Conservation (phyloP, 2,888 invertebrate species). For the Slavum lentiscoides region DNA sequence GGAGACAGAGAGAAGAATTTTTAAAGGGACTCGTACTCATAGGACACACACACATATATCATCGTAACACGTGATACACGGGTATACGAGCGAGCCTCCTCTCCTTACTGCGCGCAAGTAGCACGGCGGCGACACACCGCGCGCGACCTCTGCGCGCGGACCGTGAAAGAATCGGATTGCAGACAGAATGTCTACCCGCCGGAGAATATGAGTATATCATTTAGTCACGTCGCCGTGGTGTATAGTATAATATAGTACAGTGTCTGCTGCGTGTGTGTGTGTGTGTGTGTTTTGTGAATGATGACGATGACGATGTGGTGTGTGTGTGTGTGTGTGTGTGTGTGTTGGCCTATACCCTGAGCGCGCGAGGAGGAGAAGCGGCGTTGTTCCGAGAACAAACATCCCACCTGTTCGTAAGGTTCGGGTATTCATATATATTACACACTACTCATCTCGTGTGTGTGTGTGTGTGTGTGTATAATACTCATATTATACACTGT, state of each 20-base stretch:
- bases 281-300: not conserved
- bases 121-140: not conserved
- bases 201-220: constrained; percentile 43
- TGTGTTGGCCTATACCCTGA: not conserved
- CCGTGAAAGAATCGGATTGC: constrained; percentile 35
- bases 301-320: not conserved
- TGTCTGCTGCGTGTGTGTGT: not conserved
- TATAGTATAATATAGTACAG: not conserved
- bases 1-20: too few relatives aligned
- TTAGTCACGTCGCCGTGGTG: constrained; percentile 49
- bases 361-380: constrained; percentile 1
- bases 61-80: too few relatives aligned
- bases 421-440: not conserved
- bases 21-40: too few relatives aligned
- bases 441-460: too few relatives aligned
- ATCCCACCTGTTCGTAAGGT: constrained; percentile 35
- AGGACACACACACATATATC: too few relatives aligned
- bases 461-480: not conserved
- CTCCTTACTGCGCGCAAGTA: too few relatives aligned
- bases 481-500: not conserved
- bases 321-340: not conserved
- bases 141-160: not conserved
- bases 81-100: not conserved
- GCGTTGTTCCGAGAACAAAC: constrained; percentile 42
- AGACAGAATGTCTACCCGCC: constrained; percentile 35